These are phyloP conservation scores for Pseudanteris insignis DNA, from an alignment of 2,888 invertebrate genomes.

Conservation along the genomic window DNA sequence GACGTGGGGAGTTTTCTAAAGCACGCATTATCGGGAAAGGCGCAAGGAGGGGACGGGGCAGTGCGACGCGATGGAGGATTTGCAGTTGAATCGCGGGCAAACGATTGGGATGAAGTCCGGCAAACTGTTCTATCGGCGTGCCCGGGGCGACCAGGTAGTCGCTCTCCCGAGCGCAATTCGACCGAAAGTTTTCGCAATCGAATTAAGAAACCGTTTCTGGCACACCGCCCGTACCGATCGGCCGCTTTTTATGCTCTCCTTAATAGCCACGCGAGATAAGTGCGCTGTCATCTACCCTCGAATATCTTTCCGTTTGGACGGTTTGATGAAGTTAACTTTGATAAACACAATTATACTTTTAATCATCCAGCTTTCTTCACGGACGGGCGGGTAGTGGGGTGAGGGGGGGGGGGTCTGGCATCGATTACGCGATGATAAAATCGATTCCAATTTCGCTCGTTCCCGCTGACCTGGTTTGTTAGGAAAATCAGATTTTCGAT, in stretches of 20 bases:
- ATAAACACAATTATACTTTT: no score
- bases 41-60: neutral
- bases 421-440: no score
- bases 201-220: constrained; percentile 53
- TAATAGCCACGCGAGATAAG: constrained; percentile 34
- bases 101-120: constrained; percentile 52
- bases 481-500: no score
- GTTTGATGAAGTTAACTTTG: constrained; percentile 24
- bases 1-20: no score
- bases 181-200: constrained; percentile 51
- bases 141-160: constrained; percentile 30
- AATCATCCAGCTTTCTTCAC: no score
- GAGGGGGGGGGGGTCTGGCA: no score
- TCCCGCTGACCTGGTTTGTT: no score
- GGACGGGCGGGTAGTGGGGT: no score
- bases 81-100: constrained; percentile 57
- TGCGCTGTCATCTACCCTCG: constrained; percentile 25
- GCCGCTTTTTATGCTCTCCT: constrained; percentile 33
- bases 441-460: no score
- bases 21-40: neutral
- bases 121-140: constrained; percentile 52
- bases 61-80: constrained; percentile 51
- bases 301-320: constrained; percentile 33
- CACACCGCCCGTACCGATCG: constrained; percentile 36
- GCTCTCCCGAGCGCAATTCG: constrained; percentile 39